phyloP scores from a whole-genome alignment of 2,113 vertebrate genomes.

The Sander lucioperca region DNA sequence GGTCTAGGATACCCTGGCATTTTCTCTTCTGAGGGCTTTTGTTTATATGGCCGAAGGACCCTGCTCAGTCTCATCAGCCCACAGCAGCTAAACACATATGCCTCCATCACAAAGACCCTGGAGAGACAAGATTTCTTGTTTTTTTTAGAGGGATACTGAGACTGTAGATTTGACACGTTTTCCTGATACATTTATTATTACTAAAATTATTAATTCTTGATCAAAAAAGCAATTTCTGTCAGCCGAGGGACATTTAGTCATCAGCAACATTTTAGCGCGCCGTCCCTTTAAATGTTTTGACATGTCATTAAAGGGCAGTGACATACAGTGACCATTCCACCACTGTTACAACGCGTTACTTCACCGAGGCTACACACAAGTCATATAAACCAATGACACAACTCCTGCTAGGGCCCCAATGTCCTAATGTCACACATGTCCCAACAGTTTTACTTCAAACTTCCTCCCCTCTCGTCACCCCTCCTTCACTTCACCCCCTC shows the following conservation, averaged over 20 bases:
- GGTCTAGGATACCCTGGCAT: slow-evolving; percentile 73
- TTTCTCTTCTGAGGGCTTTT: slow-evolving; percentile 75
- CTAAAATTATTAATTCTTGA: slow-evolving; percentile 36
- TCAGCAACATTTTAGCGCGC: slow-evolving; percentile 47
- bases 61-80: slow-evolving; percentile 79
- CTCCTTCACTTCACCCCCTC: slow-evolving; percentile 27
- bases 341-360: slow-evolving; percentile 78
- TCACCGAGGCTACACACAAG: slow-evolving; percentile 72
- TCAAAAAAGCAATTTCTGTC: slow-evolving; percentile 40
- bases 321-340: slow-evolving; percentile 81
- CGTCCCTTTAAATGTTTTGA: slow-evolving; percentile 75
- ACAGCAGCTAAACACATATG: slow-evolving; percentile 53
- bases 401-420: slow-evolving; percentile 73
- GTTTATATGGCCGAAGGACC: slow-evolving; percentile 76
- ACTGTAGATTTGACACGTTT: slow-evolving; percentile 21
- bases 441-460: slow-evolving; percentile 80
- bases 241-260: slow-evolving; percentile 65
- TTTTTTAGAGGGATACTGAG: background rate
- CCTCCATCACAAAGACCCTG: slow-evolving; percentile 25
- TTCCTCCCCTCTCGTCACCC: slow-evolving; percentile 53
- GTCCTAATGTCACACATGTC: slow-evolving; percentile 84
- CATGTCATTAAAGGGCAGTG: slow-evolving; percentile 78
- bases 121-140: slow-evolving; percentile 17
- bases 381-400: slow-evolving; percentile 80
- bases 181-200: background rate